Conservation (phyloP, 2,113 vertebrate species). For the Podiceps cristatus region DNA sequence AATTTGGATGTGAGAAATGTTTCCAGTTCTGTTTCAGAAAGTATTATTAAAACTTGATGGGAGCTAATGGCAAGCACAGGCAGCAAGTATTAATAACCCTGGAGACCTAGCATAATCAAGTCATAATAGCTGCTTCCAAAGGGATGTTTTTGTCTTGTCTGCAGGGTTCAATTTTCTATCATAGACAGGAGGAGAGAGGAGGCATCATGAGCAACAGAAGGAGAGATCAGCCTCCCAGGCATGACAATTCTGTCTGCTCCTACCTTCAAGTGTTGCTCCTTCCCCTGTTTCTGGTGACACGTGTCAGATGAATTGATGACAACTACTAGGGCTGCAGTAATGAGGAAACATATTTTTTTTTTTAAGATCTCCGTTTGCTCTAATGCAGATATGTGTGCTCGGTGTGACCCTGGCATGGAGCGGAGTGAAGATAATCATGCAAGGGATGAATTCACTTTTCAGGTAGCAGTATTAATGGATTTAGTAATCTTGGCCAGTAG, state of each 20-base stretch:
- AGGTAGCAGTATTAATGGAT: neutral
- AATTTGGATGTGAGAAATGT: conserved; percentile 13
- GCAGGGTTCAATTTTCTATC: neutral
- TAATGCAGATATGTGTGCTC: neutral
- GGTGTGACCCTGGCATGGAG: neutral
- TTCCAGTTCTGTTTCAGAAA: conserved; percentile 27
- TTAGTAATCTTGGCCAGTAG: neutral
- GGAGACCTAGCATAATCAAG: conserved; percentile 14
- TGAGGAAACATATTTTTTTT: neutral
- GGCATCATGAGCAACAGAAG: neutral
- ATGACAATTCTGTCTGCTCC: neutral
- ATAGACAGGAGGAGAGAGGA: neutral
- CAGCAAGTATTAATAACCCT: conserved; percentile 31
- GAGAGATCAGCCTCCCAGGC: neutral
- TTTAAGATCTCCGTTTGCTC: neutral
- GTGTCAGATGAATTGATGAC: neutral
- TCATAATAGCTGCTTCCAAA: conserved; percentile 8
- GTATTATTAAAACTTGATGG: conserved; percentile 29
- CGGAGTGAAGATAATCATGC: neutral
- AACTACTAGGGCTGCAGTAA: neutral
- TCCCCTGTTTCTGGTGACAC: neutral
- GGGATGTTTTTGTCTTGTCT: conserved; percentile 19
- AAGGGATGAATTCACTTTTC: neutral
- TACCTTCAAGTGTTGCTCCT: neutral
- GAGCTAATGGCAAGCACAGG: conserved; percentile 31